phyloP scores from a whole-genome alignment of 1,140 invertebrate species.

The Protaetia brevitarsis region DNA sequence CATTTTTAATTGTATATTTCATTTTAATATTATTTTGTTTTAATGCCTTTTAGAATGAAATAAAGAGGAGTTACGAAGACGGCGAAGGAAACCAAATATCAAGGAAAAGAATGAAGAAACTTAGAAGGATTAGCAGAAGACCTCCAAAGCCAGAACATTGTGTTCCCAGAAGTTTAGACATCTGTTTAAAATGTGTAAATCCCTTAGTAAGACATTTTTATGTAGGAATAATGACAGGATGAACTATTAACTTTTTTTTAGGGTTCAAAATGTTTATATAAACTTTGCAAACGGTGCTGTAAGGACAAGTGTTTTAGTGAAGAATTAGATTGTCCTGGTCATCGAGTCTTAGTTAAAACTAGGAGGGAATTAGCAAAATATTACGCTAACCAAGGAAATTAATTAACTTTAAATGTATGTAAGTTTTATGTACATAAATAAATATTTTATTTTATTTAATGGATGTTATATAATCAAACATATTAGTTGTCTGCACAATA shows the following conservation, averaged over 20 bases:
- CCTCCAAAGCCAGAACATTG: constrained; percentile 60
- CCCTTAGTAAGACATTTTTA: constrained; percentile 69
- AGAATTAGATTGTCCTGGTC: constrained; percentile 72
- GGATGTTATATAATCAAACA: too few species aligned
- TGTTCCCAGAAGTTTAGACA: constrained; percentile 58
- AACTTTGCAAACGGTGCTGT: constrained; percentile 83
- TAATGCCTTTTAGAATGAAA: constrained; percentile 43
- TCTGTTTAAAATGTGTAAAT: constrained; percentile 73
- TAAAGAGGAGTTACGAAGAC: constrained; percentile 63
- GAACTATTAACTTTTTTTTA: constrained; percentile 52
- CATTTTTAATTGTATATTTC: constrained; percentile 2
- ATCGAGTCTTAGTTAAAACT: constrained; percentile 73
- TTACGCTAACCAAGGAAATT: constrained; percentile 28
- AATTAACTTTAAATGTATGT: not conserved
- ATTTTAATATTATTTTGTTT: constrained; percentile 31
- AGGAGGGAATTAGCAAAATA: constrained; percentile 61
- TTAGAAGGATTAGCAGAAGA: constrained; percentile 62
- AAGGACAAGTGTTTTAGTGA: constrained; percentile 74
- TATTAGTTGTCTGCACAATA: too few species aligned
- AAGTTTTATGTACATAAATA: constrained; percentile 2
- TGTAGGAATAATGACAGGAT: constrained; percentile 16
- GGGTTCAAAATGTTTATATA: constrained; percentile 80
- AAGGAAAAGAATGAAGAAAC: constrained; percentile 81
- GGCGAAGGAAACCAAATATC: constrained; percentile 70
- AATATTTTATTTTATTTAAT: not conserved